Evolutionary conservation across 1,140 invertebrate species (phyloP).

Genomic region (Danaus plexippus): DNA sequence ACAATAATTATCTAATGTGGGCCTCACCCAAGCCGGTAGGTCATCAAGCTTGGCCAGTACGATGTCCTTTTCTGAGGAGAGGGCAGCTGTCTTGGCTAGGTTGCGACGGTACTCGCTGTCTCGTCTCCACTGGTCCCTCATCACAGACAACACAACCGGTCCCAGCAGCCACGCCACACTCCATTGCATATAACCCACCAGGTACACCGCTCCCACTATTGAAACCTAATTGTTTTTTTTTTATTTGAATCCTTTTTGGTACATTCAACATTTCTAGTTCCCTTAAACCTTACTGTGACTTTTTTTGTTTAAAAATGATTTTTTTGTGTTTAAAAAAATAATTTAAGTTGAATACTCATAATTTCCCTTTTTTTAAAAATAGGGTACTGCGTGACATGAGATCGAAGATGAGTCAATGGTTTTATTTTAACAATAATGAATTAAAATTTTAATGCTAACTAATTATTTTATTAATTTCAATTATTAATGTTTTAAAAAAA

Average conservation of each 20-base stretch:
- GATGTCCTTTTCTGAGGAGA: slow-evolving; percentile 88
- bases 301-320: too few relatives aligned
- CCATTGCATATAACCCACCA: slow-evolving; percentile 89
- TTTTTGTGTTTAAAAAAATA: too few relatives aligned
- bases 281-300: too few relatives aligned
- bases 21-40: slow-evolving; percentile 89
- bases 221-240: slow-evolving; percentile 36
- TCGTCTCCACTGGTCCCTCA: slow-evolving; percentile 84
- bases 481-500: too few relatives aligned
- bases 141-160: slow-evolving; percentile 83
- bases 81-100: slow-evolving; percentile 84
- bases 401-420: too few relatives aligned
- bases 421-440: slow-evolving; percentile 6
- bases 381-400: too few relatives aligned
- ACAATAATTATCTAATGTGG: too few relatives aligned
- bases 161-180: slow-evolving; percentile 89
- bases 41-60: slow-evolving; percentile 89
- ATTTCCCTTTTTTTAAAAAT: too few relatives aligned
- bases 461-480: background rate
- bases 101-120: slow-evolving; percentile 82
- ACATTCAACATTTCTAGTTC: too few relatives aligned
- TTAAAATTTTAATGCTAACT: background rate
- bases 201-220: slow-evolving; percentile 79
- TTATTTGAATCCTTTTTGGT: too few relatives aligned
- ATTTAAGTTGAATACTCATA: too few relatives aligned